phyloP scores from a whole-genome alignment of 2,797 vertebrate genomes.

The Micromesistius poutassou region DNA sequence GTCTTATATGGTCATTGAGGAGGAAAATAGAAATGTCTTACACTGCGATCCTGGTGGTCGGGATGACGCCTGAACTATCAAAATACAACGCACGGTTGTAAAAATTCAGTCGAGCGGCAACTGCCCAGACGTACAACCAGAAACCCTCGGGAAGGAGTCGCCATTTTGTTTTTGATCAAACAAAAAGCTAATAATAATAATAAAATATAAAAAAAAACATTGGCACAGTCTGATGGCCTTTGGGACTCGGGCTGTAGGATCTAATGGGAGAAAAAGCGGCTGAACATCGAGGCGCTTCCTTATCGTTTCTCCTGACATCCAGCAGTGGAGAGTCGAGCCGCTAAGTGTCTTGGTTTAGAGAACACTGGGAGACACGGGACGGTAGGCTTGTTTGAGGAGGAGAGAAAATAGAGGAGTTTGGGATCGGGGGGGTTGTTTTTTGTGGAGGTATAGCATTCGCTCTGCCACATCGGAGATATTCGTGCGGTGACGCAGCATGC shows the following conservation, averaged over 20 bases:
- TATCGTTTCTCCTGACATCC: not conserved
- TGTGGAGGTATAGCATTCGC: not conserved
- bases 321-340: not conserved
- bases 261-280: no score
- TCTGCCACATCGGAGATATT: not conserved
- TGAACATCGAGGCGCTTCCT: no score
- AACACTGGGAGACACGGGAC: not conserved
- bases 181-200: not conserved
- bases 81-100: not conserved
- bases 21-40: not conserved
- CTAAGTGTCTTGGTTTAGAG: not conserved
- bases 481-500: not conserved
- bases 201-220: not conserved
- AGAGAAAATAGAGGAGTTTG: not conserved
- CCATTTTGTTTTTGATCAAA: not conserved
- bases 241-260: no score
- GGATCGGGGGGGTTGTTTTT: not conserved
- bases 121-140: not conserved
- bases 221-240: not conserved
- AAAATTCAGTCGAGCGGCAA: not conserved
- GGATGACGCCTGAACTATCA: not conserved
- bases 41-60: not conserved
- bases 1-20: not conserved
- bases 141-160: not conserved
- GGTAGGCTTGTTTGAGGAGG: not conserved